Evolutionary conservation across 2,113 vertebrate genomes (phyloP).

Genomic region (Acanthochromis polyacanthus): DNA sequence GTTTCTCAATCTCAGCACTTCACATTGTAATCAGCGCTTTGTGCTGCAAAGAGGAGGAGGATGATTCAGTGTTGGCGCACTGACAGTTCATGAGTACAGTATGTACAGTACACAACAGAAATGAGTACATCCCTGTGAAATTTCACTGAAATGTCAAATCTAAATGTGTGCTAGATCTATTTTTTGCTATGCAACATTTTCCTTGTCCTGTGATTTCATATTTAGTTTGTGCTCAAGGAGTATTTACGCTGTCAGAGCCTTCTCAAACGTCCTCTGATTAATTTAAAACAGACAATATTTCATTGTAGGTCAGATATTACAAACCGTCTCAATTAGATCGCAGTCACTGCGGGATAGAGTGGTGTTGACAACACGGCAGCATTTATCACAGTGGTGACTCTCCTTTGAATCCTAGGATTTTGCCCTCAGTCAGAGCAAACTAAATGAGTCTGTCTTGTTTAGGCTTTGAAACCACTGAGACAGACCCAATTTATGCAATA

Average conservation of each 20-base stretch:
- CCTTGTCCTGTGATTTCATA: too few relatives aligned
- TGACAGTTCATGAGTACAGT: too few relatives aligned
- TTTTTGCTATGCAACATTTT: too few relatives aligned
- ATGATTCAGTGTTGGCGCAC: too few relatives aligned
- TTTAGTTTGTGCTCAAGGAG: too few relatives aligned
- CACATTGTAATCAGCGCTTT: constrained; percentile 11
- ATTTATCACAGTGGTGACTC: constrained; percentile 45
- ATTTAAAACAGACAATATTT: constrained; percentile 18
- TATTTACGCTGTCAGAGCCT: too few relatives aligned
- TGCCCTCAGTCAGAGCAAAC: constrained; percentile 52
- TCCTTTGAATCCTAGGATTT: constrained; percentile 32
- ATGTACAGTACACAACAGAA: too few relatives aligned
- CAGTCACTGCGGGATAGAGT: constrained; percentile 34
- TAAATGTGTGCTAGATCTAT: too few relatives aligned
- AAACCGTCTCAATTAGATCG: constrained; percentile 51
- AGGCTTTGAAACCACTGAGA: constrained; percentile 68
- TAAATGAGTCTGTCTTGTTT: constrained; percentile 59
- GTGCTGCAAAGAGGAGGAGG: too few relatives aligned
- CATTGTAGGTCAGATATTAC: constrained; percentile 17
- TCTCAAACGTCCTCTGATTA: constrained; percentile 3
- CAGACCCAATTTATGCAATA: constrained; percentile 59
- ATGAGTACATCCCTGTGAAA: too few relatives aligned
- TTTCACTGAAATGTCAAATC: too few relatives aligned
- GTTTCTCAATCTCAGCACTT: constrained; percentile 5
- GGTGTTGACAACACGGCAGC: constrained; percentile 33